Base-by-base conservation (phyloP, 2,888 invertebrate species). In the Altica lythri region DNA sequence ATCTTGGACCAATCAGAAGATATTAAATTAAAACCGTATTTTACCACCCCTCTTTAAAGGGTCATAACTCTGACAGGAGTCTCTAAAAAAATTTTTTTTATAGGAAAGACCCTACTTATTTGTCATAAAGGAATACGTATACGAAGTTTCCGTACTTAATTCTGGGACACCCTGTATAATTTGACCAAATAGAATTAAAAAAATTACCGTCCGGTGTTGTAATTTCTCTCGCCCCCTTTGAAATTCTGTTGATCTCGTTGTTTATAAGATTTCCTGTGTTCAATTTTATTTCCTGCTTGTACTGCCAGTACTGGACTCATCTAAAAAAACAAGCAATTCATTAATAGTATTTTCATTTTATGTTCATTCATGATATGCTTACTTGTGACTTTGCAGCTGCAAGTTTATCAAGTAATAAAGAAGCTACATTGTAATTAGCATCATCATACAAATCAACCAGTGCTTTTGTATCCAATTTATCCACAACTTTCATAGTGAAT, bases 371-470 rank as follows among this genome's bases (percentile, higher is more conserved):
- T 6, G 22, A 5, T 22, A 10, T 10, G 55, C 69, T 70, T 27
- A 69, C 70, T 62, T 75, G 74, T 2, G 73, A 72, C 25, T 66
- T 71, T 2, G 69, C 68, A 10, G 65, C 66, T 0, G 75, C 74
- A 10, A 76, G 64, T 61, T 71, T 72, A 17, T 76, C 76, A 48
- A 76, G 58, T 27, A 77, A 62, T 30, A 76, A 57, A 2, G 75
- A 73, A 2, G 73, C 73, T 6, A 77, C 74, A 49, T 75, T 76
- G 52, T 73, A 72, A 53, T 70, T 68, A 9, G 78, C 72, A 18
- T 77, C 76, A 64, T 88, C 85, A 38, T 82, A 79, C 16, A 89
- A 74, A 32, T 86, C 81, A 0, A 88, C 85, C 13, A 87, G 68
- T 67, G 82, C 80, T 1, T 82, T 79, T 45, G 79, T 80, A 40